Percentiles rank a stretch among this genome's conserved stretches.
These are phyloP conservation scores for Pollenia angustigena DNA, from an alignment of 2,888 invertebrate genomes.

Conservation along the genomic window DNA sequence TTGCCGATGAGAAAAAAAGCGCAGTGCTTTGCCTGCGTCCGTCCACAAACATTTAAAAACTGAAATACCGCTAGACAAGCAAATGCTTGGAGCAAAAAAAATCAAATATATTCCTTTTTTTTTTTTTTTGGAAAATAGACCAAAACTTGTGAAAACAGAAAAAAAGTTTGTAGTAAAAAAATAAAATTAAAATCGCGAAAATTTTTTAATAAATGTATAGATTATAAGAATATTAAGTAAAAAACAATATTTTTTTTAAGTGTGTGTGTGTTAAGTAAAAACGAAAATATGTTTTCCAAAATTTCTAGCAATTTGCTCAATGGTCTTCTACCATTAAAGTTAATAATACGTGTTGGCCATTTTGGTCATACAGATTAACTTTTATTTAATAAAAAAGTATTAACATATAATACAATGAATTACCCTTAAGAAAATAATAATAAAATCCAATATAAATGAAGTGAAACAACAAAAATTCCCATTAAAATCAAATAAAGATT, in stretches of 20 bases:
- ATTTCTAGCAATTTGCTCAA: constrained; percentile 27
- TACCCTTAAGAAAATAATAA: constrained; percentile 7
- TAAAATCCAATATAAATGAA: constrained; percentile 24
- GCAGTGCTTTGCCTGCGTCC: constrained; percentile 73
- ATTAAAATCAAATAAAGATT: constrained; percentile 16
- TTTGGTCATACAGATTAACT: constrained; percentile 52
- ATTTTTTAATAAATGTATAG: not conserved
- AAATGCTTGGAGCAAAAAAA: not conserved
- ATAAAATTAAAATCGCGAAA: not conserved
- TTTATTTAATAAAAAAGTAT: constrained; percentile 5
- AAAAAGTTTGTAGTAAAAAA: constrained; percentile 2
- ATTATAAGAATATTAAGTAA: not conserved
- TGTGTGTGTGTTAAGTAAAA: constrained; percentile 26
- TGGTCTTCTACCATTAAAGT: constrained; percentile 20
- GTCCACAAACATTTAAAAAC: constrained; percentile 63
- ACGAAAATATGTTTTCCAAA: constrained; percentile 41
- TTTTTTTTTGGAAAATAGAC: constrained; percentile 16
- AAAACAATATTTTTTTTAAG: not conserved
- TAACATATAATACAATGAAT: constrained; percentile 1
- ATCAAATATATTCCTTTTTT: constrained; percentile 15
- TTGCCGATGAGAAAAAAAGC: constrained; percentile 57
- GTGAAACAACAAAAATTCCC: not conserved
- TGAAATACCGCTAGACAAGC: constrained; percentile 52
- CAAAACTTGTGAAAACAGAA: constrained; percentile 12
- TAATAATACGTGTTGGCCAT: constrained; percentile 39